Evolutionary conservation across 2,113 vertebrate genomes (phyloP).

Genomic region (Triplophysa dalaica): DNA sequence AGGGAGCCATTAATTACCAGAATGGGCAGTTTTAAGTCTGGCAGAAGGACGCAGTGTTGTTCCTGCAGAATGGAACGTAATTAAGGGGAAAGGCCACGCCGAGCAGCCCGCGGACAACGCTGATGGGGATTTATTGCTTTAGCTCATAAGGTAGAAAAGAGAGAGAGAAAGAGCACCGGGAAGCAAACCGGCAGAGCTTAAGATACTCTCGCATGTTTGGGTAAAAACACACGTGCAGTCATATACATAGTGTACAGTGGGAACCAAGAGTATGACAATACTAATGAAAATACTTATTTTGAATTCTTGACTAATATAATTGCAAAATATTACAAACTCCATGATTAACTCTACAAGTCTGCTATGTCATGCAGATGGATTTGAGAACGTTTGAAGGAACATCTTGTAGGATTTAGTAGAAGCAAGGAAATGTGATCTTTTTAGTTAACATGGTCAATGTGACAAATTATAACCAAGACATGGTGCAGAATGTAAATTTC

Average conservation of each 20-base stretch:
- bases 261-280: no score
- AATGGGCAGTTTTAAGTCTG: slow-evolving; percentile 73
- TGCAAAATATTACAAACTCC: no score
- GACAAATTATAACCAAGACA: no score
- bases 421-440: no score
- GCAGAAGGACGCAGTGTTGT: slow-evolving; percentile 75
- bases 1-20: slow-evolving; percentile 71
- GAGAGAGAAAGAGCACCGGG: slow-evolving; percentile 23
- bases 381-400: no score
- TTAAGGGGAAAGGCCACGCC: slow-evolving; percentile 75
- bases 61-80: slow-evolving; percentile 74
- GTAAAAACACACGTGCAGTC: background rate
- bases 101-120: slow-evolving; percentile 58
- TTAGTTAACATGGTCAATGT: no score
- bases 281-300: no score
- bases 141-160: slow-evolving; percentile 32
- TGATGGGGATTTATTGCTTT: slow-evolving; percentile 74
- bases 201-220: slow-evolving; percentile 21
- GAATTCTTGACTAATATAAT: no score
- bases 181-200: background rate
- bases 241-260: background rate
- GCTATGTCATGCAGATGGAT: no score
- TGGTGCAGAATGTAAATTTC: no score
- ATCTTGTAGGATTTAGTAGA: no score
- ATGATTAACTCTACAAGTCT: no score